Base-by-base conservation (phyloP, 2,797 vertebrate genomes). In the Menidia menidia region DNA sequence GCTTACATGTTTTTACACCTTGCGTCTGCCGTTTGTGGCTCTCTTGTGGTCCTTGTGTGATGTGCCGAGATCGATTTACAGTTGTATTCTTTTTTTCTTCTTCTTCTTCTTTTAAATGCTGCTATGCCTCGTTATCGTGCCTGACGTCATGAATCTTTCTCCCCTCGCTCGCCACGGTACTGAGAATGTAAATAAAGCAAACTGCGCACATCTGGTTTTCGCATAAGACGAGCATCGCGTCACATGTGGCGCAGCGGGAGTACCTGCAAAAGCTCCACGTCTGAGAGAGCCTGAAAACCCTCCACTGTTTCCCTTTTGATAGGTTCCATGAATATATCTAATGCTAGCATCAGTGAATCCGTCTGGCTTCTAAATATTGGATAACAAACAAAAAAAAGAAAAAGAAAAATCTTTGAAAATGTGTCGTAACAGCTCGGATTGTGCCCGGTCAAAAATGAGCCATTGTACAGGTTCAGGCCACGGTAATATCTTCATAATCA, bases 161-260 rank as follows among this genome's bases (percentile, higher is more conserved):
- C 66, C 66, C 42, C 45, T 51, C 39, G 39, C 35, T 30, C 13
- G 2, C 41, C 54, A 32, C 89, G 88, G 79, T 88, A 87, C 88
- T 71, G 86, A 94, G 91, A 96, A 96, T 95, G 94, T 96, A 96
- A 97, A 97, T 95, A 97, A 96, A 94, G 90, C 90, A 73, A 93
- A 92, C 83, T 91, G 83, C 77, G 81, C 92, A 96, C 96, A 96
- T 97, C 96, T 98, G 96, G 93, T 93, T 95, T 95, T 93, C 94
- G 93, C 89, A 91, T 95, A 90, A 92, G 75, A 90, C 87, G 87
- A 68, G 73, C 77, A 70, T 82, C 51, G 60, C 58, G 71, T 83
- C 80, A 75, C 78, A 77, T 69, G 43, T 75, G 81, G 81, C 68
- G 54, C 78, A 77, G 77, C 62, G 6, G 79, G 71, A 67, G 74